phyloP scores from a whole-genome alignment of 2,888 invertebrate species.

The Amphiduros pacificus region DNA sequence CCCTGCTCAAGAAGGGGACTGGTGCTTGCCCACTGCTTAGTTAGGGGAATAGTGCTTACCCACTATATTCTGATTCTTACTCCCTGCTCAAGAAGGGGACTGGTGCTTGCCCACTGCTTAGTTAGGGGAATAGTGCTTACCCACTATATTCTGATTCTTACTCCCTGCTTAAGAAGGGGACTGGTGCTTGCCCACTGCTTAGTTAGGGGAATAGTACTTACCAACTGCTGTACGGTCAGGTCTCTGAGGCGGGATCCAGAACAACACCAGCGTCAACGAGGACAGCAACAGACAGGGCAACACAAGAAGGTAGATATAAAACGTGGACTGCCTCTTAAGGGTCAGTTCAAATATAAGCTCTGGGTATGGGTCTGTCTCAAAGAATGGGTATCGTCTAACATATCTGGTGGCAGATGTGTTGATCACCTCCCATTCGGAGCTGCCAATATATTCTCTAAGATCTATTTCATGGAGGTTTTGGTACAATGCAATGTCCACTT shows the following conservation, averaged over 20 bases:
- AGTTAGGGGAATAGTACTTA: neutral
- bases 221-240: slow-evolving; percentile 11
- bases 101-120: too few species aligned
- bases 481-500: slow-evolving; percentile 1
- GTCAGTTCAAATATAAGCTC: neutral
- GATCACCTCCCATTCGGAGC: slow-evolving; percentile 2
- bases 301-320: slow-evolving; percentile 4
- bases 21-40: too few species aligned
- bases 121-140: too few species aligned
- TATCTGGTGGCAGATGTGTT: neutral
- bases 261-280: neutral
- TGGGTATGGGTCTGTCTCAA: slow-evolving; percentile 6
- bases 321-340: slow-evolving; percentile 2
- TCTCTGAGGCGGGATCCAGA: slow-evolving; percentile 1
- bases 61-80: too few species aligned
- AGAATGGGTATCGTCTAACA: slow-evolving; percentile 2
- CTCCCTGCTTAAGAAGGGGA: too few species aligned
- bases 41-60: too few species aligned
- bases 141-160: too few species aligned
- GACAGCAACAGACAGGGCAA: slow-evolving; percentile 5
- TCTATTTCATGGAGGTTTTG: neutral
- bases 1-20: too few species aligned
- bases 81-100: too few species aligned
- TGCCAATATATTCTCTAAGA: slow-evolving; percentile 5
- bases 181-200: too few species aligned